These are phyloP conservation scores for Metallyticus violacea DNA, from an alignment of 2,888 invertebrate species.

Conservation along the genomic window DNA sequence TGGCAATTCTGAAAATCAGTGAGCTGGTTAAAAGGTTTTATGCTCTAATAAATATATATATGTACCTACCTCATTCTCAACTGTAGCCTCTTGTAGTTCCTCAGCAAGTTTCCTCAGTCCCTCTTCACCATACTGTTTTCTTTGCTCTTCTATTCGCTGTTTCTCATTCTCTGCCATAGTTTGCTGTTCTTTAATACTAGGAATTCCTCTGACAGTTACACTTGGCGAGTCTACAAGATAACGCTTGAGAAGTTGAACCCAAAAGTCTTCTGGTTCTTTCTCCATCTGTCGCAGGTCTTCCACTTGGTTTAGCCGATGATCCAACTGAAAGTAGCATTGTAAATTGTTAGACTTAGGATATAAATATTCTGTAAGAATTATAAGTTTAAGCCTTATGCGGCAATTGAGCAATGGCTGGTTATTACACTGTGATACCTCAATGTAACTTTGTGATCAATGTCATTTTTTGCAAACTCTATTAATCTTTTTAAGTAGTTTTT, in stretches of 20 bases:
- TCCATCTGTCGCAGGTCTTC: constrained; percentile 59
- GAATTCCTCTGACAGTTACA: constrained; percentile 59
- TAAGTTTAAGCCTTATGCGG: too few relatives aligned
- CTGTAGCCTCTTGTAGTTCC: constrained; percentile 64
- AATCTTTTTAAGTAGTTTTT: too few relatives aligned
- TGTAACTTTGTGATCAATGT: too few relatives aligned
- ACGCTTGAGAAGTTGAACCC: constrained; percentile 65
- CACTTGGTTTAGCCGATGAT: constrained; percentile 43
- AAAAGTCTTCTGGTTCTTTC: constrained; percentile 62
- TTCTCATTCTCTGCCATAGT: constrained; percentile 72
- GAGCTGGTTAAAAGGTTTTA: too few relatives aligned
- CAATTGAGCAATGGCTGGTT: too few relatives aligned
- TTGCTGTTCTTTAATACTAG: constrained; percentile 61
- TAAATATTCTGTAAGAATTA: not conserved
- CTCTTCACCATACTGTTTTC: constrained; percentile 59
- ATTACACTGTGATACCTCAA: too few relatives aligned
- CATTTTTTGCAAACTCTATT: too few relatives aligned
- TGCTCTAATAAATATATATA: too few relatives aligned
- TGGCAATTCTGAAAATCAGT: too few relatives aligned
- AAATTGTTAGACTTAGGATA: not conserved
- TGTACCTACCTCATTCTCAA: constrained; percentile 70
- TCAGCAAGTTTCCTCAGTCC: constrained; percentile 65
- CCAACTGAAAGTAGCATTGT: constrained; percentile 22
- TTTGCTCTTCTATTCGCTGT: constrained; percentile 64
- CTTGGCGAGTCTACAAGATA: constrained; percentile 64